phyloP scores from a whole-genome alignment of 2,113 vertebrate genomes.

The Herpailurus yagouaroundi region DNA sequence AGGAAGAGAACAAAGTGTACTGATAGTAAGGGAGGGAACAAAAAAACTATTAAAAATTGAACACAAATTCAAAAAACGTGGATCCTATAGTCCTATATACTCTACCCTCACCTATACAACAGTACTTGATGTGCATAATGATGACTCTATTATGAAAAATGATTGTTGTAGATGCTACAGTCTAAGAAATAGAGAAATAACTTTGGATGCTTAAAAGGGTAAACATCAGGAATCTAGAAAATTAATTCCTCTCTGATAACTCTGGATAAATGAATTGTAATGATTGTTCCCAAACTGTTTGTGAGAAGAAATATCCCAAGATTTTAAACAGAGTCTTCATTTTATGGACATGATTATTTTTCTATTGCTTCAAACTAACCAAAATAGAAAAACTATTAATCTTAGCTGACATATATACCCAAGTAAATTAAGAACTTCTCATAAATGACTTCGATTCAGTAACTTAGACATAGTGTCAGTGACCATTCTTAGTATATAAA shows the following conservation, averaged over 20 bases:
- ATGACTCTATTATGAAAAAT: background rate
- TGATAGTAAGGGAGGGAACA: background rate
- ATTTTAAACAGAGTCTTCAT: slow-evolving; percentile 1
- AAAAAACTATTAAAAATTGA: background rate
- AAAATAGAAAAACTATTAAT: slow-evolving; percentile 37
- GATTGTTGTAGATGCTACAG: background rate
- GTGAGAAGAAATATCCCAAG: slow-evolving; percentile 16
- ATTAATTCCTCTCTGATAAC: slow-evolving; percentile 17
- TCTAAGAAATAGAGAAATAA: slow-evolving; percentile 17
- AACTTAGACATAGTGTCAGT: background rate
- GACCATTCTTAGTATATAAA: slow-evolving; percentile 46
- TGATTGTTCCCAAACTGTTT: slow-evolving; percentile 24
- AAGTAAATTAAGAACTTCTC: slow-evolving; percentile 3
- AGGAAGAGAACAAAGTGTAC: slow-evolving; percentile 34
- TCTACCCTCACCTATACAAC: background rate
- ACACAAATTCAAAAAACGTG: background rate
- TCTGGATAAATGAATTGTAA: slow-evolving; percentile 41
- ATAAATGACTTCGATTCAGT: background rate
- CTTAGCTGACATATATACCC: background rate
- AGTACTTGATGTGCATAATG: background rate
- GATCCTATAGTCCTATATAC: background rate
- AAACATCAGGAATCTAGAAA: slow-evolving; percentile 27
- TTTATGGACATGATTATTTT: slow-evolving; percentile 35
- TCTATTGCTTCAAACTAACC: slow-evolving; percentile 50
- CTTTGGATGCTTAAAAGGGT: background rate